Evolutionary conservation across 2,888 invertebrate species (phyloP).

Genomic region (Noctua pronuba): DNA sequence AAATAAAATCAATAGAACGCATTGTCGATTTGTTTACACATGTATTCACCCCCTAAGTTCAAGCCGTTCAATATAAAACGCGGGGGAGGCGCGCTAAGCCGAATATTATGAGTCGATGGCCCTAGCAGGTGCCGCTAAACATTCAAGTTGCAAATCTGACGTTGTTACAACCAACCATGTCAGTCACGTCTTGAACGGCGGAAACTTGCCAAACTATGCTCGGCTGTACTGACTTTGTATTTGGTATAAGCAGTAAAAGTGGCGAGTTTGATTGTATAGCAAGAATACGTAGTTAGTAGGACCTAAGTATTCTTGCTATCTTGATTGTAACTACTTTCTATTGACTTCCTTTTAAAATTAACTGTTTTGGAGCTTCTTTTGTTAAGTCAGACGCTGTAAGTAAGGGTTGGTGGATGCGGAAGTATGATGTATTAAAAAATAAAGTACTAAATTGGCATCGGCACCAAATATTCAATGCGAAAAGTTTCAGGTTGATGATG

Average conservation of each 20-base stretch:
- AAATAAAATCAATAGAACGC: conserved; percentile 64
- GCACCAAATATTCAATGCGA: background rate
- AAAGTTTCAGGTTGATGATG: background rate
- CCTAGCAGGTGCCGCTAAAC: conserved; percentile 88
- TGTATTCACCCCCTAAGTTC: conserved; percentile 70
- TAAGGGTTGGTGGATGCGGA: no score
- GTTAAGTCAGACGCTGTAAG: background rate
- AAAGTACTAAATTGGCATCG: background rate
- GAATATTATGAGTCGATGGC: conserved; percentile 90
- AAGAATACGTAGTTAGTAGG: background rate
- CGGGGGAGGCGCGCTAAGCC: conserved; percentile 85
- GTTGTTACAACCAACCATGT: conserved; percentile 70
- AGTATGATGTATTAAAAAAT: no score
- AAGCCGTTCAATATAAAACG: conserved; percentile 71
- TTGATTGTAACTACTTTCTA: background rate
- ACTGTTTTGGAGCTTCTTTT: background rate
- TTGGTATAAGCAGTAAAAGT: conserved; percentile 44
- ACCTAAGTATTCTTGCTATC: no score
- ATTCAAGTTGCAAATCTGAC: conserved; percentile 78
- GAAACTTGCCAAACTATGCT: conserved; percentile 66
- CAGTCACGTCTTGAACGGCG: conserved; percentile 76
- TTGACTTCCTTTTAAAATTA: background rate
- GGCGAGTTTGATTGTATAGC: conserved; percentile 9
- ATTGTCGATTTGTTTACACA: conserved; percentile 71
- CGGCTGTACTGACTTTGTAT: conserved; percentile 53